Percentiles rank a stretch among this genome's conserved stretches.
Evolutionary conservation across 2,113 vertebrate genomes (phyloP).

Genomic region (Progne subis): DNA sequence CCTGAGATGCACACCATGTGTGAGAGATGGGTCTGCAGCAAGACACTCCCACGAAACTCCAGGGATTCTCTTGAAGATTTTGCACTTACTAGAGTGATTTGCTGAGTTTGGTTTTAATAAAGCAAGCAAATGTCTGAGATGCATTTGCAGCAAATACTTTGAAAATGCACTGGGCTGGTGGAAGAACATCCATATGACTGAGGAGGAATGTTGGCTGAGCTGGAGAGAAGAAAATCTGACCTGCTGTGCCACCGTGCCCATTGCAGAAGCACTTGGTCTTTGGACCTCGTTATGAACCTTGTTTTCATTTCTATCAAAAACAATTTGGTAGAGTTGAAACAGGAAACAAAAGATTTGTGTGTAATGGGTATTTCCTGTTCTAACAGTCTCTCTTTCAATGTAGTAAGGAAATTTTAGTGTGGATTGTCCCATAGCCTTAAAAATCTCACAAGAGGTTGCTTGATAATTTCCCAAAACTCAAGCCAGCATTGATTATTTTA

Average conservation of each 20-base stretch:
- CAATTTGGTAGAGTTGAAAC: neutral
- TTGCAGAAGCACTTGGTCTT: neutral
- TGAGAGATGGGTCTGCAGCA: neutral
- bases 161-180: neutral
- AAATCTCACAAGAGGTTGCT: neutral
- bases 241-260: neutral
- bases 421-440: neutral
- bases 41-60: neutral
- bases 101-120: neutral
- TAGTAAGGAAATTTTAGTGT: neutral
- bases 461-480: neutral
- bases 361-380: neutral
- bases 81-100: neutral
- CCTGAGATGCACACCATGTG: neutral
- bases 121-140: neutral
- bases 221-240: neutral
- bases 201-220: neutral
- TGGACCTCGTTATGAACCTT: neutral
- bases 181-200: neutral
- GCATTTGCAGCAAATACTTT: neutral
- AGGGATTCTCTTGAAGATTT: neutral
- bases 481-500: neutral
- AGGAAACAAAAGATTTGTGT: fast-evolving
- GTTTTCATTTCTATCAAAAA: neutral
- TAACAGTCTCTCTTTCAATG: neutral